Conservation (phyloP, 2,888 invertebrate genomes). For the Adela reaumurella region DNA sequence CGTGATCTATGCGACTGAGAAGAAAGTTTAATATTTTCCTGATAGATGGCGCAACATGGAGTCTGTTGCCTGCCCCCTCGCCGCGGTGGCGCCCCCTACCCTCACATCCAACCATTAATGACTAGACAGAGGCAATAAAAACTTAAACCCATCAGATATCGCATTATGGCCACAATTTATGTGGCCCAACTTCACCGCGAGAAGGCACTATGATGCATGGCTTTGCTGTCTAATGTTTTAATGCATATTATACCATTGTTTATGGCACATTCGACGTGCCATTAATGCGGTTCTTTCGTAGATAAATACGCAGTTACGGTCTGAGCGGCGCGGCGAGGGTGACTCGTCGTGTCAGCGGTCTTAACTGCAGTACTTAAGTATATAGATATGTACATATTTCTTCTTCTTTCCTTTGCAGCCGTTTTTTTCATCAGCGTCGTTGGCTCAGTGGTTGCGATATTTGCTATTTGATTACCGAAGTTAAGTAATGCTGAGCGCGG, state of each 20-base stretch:
- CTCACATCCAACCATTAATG: constrained; percentile 17
- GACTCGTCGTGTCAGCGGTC: too few relatives aligned
- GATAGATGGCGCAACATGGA: constrained; percentile 16
- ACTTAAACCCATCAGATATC: constrained; percentile 30
- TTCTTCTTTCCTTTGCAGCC: too few relatives aligned
- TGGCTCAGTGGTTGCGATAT: too few relatives aligned
- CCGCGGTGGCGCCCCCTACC: neutral
- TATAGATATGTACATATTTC: too few relatives aligned
- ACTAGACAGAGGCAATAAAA: constrained; percentile 32
- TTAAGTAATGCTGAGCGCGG: too few relatives aligned
- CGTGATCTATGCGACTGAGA: neutral
- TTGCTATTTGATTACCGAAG: too few relatives aligned
- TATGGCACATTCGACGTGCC: constrained; percentile 21
- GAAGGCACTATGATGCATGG: constrained; percentile 3
- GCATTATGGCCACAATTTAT: constrained; percentile 21
- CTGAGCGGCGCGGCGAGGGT: constrained; percentile 9
- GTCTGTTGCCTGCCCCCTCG: neutral
- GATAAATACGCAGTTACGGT: constrained; percentile 5
- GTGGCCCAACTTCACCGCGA: constrained; percentile 4
- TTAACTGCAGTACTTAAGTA: too few relatives aligned
- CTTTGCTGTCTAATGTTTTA: constrained; percentile 25
- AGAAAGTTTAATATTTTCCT: constrained; percentile 14
- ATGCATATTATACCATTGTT: constrained; percentile 30
- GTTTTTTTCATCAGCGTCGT: too few relatives aligned
- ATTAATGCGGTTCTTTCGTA: constrained; percentile 17